phyloP scores from a whole-genome alignment of 2,797 vertebrate species.

The Sparidentex hasta region DNA sequence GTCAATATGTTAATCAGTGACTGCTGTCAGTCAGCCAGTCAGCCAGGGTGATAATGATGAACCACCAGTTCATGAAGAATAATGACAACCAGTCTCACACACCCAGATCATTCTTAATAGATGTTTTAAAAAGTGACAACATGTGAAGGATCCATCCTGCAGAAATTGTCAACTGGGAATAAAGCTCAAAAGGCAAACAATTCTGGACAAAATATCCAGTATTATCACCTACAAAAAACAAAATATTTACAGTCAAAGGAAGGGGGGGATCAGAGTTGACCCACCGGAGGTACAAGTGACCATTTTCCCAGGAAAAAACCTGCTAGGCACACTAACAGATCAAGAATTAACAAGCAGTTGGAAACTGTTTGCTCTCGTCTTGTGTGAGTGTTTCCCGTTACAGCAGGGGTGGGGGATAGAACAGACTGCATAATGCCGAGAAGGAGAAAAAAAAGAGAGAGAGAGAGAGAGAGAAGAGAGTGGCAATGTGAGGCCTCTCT shows the following conservation, averaged over 20 bases:
- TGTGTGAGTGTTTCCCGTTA: conserved; percentile 66
- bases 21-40: conserved; percentile 73
- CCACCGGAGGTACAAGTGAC: conserved; percentile 36
- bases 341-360: conserved; percentile 78
- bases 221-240: background rate
- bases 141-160: conserved; percentile 35
- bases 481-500: conserved; percentile 69
- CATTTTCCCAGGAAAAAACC: conserved; percentile 65
- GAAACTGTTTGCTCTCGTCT: conserved; percentile 77
- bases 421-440: conserved; percentile 73
- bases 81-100: conserved; percentile 56
- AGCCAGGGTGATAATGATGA: conserved; percentile 55
- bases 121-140: conserved; percentile 34
- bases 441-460: conserved; percentile 25
- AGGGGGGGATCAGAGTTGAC: conserved; percentile 10
- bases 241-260: background rate
- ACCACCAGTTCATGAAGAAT: conserved; percentile 56
- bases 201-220: background rate
- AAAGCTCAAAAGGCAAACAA: conserved; percentile 2
- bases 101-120: conserved; percentile 54
- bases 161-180: conserved; percentile 18
- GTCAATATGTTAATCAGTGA: conserved; percentile 79
- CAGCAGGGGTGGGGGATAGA: conserved; percentile 50
- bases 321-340: conserved; percentile 59
- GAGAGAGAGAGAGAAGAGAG: conserved; percentile 48